phyloP scores from a whole-genome alignment of 2,113 vertebrate species.

The Mustelus asterias region DNA sequence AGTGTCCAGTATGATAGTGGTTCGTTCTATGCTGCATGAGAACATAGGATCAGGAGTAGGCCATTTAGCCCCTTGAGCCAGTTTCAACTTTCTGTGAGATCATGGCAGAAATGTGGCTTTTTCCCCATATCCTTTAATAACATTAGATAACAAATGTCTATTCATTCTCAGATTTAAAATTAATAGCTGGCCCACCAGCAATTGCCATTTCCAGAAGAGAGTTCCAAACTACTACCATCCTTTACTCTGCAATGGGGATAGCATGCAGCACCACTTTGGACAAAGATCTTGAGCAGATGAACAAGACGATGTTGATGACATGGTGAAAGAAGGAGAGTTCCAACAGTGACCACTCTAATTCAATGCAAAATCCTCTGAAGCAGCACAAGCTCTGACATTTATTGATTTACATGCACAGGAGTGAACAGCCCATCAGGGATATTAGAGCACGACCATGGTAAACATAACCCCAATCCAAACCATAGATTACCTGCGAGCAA shows the following conservation, averaged over 20 bases:
- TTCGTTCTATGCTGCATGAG: neutral
- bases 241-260: neutral
- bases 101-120: neutral
- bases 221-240: neutral
- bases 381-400: neutral
- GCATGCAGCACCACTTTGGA: neutral
- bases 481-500: neutral
- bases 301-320: neutral
- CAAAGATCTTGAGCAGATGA: neutral
- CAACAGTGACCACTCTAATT: neutral
- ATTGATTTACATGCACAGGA: neutral
- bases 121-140: neutral
- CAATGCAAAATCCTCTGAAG: neutral
- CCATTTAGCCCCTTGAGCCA: neutral
- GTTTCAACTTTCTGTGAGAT: neutral
- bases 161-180: neutral
- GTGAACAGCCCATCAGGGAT: neutral
- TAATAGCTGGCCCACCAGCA: neutral
- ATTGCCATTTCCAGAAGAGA: neutral
- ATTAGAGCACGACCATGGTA: no score
- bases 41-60: neutral
- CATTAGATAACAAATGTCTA: neutral
- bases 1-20: neutral
- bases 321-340: neutral
- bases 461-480: neutral